Conservation (phyloP, 1,140 invertebrate species). For the Drosophila arizonae region DNA sequence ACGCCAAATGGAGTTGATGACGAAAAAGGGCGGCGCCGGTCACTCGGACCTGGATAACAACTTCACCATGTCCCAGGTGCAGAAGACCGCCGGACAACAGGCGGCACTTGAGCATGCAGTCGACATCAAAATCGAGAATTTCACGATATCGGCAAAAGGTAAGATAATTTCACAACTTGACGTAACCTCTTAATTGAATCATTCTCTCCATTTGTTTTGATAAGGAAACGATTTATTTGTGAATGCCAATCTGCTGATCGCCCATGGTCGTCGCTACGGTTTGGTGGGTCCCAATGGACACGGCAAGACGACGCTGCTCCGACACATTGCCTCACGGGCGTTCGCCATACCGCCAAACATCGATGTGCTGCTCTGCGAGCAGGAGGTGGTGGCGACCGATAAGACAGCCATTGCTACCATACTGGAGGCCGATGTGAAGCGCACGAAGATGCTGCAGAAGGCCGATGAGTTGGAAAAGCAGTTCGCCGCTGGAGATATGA, state of each 20-base stretch:
- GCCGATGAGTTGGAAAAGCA: conserved; percentile 91
- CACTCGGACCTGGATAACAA: conserved; percentile 95
- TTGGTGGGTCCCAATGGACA: conserved; percentile 99
- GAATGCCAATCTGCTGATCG: conserved; percentile 97
- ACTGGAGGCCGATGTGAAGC: conserved; percentile 95
- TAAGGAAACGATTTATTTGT: conserved; percentile 97
- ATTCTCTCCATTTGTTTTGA: neutral
- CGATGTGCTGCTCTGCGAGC: conserved; percentile 99
- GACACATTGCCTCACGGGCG: conserved; percentile 94
- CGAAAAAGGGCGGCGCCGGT: conserved; percentile 93
- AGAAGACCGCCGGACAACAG: conserved; percentile 92
- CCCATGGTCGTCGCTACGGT: conserved; percentile 97
- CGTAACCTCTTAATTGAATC: neutral
- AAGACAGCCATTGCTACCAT: conserved; percentile 96
- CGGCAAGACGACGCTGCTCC: conserved; percentile 98
- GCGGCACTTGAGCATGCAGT: conserved; percentile 95
- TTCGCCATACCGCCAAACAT: conserved; percentile 98
- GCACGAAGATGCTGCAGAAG: conserved; percentile 91
- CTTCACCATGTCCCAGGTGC: conserved; percentile 98
- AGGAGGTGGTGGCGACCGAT: conserved; percentile 98
- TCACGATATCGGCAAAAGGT: conserved; percentile 98
- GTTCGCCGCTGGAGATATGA: conserved; percentile 86
- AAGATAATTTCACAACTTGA: conserved; percentile 83
- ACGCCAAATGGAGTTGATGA: conserved; percentile 93
- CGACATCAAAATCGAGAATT: conserved; percentile 99